phyloP scores from a whole-genome alignment of 2,797 vertebrate genomes.

The Prionace glauca region DNA sequence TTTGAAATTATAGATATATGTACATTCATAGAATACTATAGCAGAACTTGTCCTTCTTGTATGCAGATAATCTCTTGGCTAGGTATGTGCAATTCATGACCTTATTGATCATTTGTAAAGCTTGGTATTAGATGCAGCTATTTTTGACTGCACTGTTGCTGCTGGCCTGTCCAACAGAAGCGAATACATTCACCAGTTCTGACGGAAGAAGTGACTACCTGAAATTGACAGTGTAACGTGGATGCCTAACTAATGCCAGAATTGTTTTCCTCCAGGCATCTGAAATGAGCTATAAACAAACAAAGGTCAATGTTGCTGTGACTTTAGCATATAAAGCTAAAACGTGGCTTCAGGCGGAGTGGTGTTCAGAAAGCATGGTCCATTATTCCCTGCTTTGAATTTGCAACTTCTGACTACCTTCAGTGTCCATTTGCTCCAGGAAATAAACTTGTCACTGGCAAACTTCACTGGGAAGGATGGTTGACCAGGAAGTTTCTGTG shows the following conservation, averaged over 20 bases:
- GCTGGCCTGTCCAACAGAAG: not conserved
- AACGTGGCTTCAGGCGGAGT: not conserved
- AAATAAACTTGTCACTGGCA: not conserved
- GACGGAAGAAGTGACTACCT: slow-evolving; percentile 8
- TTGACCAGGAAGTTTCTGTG: not conserved
- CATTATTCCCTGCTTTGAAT: not conserved
- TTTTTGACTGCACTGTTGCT: not conserved
- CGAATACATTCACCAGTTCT: not conserved
- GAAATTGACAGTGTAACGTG: not conserved
- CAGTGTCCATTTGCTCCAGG: not conserved
- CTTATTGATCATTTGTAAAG: not conserved
- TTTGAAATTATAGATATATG: not conserved
- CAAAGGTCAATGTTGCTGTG: slow-evolving; percentile 31
- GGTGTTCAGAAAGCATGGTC: not conserved
- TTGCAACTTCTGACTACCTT: not conserved
- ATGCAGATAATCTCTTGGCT: not conserved
- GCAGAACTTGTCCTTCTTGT: not conserved
- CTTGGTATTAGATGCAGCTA: not conserved
- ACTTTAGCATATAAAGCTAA: slow-evolving; percentile 19
- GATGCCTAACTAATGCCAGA: not conserved
- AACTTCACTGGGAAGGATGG: not conserved
- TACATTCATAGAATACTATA: not conserved
- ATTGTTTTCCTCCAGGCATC: not conserved
- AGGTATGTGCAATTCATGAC: not conserved
- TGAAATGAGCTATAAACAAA: slow-evolving; percentile 30